Percentiles rank a stretch among this genome's conserved stretches.
These are phyloP conservation scores for Rhabdophis nuchalis DNA, from an alignment of 2,797 vertebrate genomes.

Conservation along the genomic window DNA sequence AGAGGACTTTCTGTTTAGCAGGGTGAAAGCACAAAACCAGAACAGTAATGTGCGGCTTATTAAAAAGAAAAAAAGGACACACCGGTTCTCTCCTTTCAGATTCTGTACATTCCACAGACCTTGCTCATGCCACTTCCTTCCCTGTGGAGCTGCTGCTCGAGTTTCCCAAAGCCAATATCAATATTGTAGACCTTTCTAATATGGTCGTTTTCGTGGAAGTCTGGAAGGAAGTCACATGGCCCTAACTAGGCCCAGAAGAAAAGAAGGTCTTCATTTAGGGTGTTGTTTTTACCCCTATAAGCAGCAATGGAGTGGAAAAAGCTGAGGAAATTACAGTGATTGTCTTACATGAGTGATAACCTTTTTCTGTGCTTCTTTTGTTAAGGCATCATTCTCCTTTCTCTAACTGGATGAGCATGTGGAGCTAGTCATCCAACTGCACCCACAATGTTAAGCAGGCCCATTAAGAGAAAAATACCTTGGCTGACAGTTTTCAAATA, in stretches of 20 bases:
- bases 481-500: neutral
- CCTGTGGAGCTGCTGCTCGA: slow-evolving; percentile 79
- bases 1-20: slow-evolving; percentile 25
- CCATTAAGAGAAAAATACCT: neutral
- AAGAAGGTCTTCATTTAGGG: slow-evolving; percentile 85
- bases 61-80: slow-evolving; percentile 44
- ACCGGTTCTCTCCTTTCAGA: slow-evolving; percentile 70
- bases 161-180: slow-evolving; percentile 99
- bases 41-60: slow-evolving; percentile 46
- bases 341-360: slow-evolving; percentile 72
- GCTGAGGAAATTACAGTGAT: slow-evolving; percentile 88
- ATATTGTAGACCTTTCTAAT: slow-evolving; percentile 99
- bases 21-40: neutral
- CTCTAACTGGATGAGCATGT: slow-evolving; percentile 73
- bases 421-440: slow-evolving; percentile 57
- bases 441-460: neutral
- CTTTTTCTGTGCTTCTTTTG: slow-evolving; percentile 78
- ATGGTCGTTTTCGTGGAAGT: slow-evolving; percentile 98
- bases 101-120: slow-evolving; percentile 86
- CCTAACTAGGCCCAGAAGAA: slow-evolving; percentile 90
- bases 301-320: slow-evolving; percentile 93
- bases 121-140: slow-evolving; percentile 85
- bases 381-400: slow-evolving; percentile 81
- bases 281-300: slow-evolving; percentile 93
- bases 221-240: slow-evolving; percentile 95